Conservation (phyloP, 2,113 vertebrate genomes). For the Entelurus aequoreus region DNA sequence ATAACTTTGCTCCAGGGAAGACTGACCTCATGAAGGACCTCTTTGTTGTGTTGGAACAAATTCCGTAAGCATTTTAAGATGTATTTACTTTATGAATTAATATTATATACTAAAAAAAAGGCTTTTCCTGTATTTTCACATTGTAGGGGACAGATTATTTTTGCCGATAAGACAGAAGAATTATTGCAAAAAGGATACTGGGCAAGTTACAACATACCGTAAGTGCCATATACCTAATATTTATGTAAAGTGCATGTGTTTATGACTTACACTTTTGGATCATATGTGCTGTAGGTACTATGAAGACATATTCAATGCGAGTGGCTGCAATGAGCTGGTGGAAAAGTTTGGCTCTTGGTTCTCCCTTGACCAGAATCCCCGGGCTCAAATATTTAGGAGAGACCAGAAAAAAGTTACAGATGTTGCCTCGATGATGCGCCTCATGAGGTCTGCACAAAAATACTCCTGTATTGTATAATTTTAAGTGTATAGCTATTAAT, state of each 20-base stretch:
- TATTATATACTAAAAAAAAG: not conserved
- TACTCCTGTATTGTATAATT: not conserved
- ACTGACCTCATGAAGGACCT: slow-evolving; percentile 47
- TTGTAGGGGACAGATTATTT: slow-evolving; percentile 73
- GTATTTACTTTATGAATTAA: not conserved
- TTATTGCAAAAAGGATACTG: slow-evolving; percentile 84
- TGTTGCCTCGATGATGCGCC: slow-evolving; percentile 82
- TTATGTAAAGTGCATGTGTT: not conserved
- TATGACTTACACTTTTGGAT: not conserved
- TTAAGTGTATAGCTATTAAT: not conserved
- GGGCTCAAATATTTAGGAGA: slow-evolving; percentile 87
- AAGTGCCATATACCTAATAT: slow-evolving; percentile 45
- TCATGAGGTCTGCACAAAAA: slow-evolving; percentile 81
- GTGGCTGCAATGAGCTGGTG: slow-evolving; percentile 79
- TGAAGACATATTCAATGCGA: slow-evolving; percentile 82
- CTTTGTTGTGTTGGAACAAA: slow-evolving; percentile 87
- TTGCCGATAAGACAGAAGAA: slow-evolving; percentile 76
- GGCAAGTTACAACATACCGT: slow-evolving; percentile 97
- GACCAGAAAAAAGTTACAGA: slow-evolving; percentile 82
- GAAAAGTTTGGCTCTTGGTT: slow-evolving; percentile 87
- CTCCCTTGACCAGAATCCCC: slow-evolving; percentile 79
- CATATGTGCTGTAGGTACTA: slow-evolving; percentile 74
- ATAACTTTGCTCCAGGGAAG: slow-evolving; percentile 70
- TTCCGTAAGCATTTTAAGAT: slow-evolving; percentile 79
- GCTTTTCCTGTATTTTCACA: slow-evolving; percentile 6